Base-by-base conservation (phyloP, 2,113 vertebrate genomes). In the Turdus rufiventris region DNA sequence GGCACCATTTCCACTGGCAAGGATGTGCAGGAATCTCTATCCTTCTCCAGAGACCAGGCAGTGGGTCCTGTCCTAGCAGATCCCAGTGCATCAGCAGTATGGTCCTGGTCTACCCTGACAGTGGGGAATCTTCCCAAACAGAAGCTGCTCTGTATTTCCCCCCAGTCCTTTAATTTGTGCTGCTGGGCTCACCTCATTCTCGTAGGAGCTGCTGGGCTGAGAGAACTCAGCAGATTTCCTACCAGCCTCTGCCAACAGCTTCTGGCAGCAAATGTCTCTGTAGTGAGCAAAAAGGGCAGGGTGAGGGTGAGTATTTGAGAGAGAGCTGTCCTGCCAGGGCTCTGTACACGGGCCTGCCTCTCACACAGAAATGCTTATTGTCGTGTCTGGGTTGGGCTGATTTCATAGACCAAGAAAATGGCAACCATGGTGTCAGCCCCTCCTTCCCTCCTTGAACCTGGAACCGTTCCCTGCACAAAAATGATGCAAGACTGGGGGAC, bases 321-420 rank as follows among this genome's bases (percentile, higher is more conserved):
- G 5, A 87, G 18, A 75, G 3, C 8, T 56, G 36, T n/a, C 42
- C 88, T 43, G 10, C 29, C 25, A 43, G 60, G 25, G 8, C 13
- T 63, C 28, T 63, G 23, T 7, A 8, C 6, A 1, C 21, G 25
- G 33, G 45, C 26, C 67, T 70, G 38, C 21, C 6, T 73, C 72
- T 79, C 62, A 18, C 1, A 2, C 9, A 40, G 67, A n/a, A 62
- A 21, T 48, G 31, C 0, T 60, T 79, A 20, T 18, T 81, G 38
- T 17, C 0, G 0, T 51, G 19, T 66, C 40, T 1, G 3, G 20
- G 53, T 43, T 67, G 45, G 31, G 16, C 56, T 77, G 51, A 50
- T 71, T 82, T 63, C n/a, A 42, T 1, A 14, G 48, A 5, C 17
- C 21, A 34, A 50, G 68, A 45, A 89, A 79, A 25, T 54, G 20